A percentile compares a stretch with the other conserved stretches of the same genome.
These are phyloP conservation scores for Xanthorhoe spadicearia DNA, from an alignment of 2,888 invertebrate genomes.

Conservation along the genomic window DNA sequence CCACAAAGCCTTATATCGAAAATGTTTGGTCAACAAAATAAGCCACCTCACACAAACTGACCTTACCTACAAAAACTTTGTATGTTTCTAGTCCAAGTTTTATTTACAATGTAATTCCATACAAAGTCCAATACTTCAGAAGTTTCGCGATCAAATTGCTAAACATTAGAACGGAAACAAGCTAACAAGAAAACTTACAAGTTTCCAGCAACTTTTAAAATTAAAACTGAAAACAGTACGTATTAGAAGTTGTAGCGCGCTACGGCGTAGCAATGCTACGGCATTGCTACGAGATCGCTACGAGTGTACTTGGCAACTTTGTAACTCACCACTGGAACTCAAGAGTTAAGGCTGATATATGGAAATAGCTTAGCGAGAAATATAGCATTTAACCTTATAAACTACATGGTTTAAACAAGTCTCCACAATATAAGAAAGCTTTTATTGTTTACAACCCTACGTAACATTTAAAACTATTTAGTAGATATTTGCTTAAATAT, in stretches of 20 bases:
- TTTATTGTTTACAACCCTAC: no score
- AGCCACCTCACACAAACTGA: not conserved
- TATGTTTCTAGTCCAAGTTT: not conserved
- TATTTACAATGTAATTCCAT: conserved; percentile 16
- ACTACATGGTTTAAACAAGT: not conserved
- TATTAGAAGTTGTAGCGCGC: conserved; percentile 46
- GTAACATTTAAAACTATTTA: not conserved
- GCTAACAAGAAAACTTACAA: conserved; percentile 53
- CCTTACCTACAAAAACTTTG: not conserved
- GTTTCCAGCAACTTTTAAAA: conserved; percentile 53
- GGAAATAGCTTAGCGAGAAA: conserved; percentile 8
- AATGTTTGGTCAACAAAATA: no score
- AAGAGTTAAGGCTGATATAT: conserved; percentile 24
- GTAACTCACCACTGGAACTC: conserved; percentile 50
- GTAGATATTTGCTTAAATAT: no score
- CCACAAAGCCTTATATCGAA: no score
- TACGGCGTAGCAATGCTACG: conserved; percentile 46
- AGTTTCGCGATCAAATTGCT: conserved; percentile 38
- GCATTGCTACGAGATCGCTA: conserved; percentile 43
- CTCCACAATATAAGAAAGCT: no score
- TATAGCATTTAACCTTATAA: not conserved
- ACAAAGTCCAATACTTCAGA: conserved; percentile 37
- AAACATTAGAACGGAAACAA: conserved; percentile 32
- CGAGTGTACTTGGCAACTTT: conserved; percentile 53
- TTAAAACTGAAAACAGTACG: conserved; percentile 52